phyloP scores from a whole-genome alignment of 2,888 invertebrate species.

The Oligia strigilis region DNA sequence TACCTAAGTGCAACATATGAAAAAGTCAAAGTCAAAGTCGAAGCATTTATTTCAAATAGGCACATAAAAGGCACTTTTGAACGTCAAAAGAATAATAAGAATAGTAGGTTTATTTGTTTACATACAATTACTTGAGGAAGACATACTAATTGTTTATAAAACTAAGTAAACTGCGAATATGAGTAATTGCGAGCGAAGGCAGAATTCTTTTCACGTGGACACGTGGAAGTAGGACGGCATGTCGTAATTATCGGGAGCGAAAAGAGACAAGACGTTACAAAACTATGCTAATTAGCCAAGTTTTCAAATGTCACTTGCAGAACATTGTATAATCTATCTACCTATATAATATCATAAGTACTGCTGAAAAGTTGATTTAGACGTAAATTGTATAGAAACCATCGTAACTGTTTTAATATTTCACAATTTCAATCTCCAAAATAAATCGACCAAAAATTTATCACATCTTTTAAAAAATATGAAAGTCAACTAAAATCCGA shows the following conservation, averaged over 20 bases:
- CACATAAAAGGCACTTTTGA: too few species aligned
- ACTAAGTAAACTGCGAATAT: too few species aligned
- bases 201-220: neutral
- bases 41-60: too few species aligned
- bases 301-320: neutral
- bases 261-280: neutral
- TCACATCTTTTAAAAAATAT: conserved; percentile 34
- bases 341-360: neutral
- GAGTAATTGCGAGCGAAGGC: too few species aligned
- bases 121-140: too few species aligned
- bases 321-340: neutral
- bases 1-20: too few species aligned
- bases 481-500: conserved; percentile 48
- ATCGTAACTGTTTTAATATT: neutral
- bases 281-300: too few species aligned
- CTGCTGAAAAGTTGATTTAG: neutral
- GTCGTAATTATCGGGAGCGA: neutral
- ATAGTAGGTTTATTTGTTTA: too few species aligned
- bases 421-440: neutral
- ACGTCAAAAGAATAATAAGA: too few species aligned
- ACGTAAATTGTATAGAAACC: neutral
- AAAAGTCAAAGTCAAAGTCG: too few species aligned
- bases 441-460: neutral
- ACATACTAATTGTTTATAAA: too few species aligned
- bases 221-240: neutral